These are phyloP conservation scores for Apocrypta bakeri DNA, from an alignment of 1,140 invertebrate genomes.

Conservation along the genomic window DNA sequence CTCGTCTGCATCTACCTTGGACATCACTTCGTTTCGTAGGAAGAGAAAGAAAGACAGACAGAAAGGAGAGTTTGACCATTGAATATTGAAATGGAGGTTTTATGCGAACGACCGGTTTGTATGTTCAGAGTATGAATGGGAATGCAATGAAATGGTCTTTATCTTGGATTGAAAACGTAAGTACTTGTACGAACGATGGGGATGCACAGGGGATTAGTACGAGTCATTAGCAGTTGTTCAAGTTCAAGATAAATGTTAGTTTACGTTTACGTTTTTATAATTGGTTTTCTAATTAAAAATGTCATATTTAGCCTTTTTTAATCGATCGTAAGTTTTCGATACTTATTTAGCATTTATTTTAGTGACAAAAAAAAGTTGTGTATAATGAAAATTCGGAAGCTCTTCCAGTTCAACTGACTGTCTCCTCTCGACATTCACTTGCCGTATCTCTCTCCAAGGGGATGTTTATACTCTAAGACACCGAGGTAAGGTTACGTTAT, in stretches of 20 bases:
- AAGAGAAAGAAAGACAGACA: background rate
- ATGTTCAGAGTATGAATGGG: background rate
- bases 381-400: too few relatives aligned
- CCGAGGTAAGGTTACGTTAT: slow-evolving; percentile 66
- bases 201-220: background rate
- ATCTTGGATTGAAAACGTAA: slow-evolving; percentile 28
- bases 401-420: background rate
- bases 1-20: background rate
- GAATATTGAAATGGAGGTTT: background rate
- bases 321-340: too few relatives aligned
- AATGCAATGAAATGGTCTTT: slow-evolving; percentile 40
- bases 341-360: too few relatives aligned
- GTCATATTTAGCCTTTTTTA: too few relatives aligned
- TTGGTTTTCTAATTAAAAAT: background rate
- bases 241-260: background rate
- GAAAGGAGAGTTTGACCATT: background rate
- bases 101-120: background rate
- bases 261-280: background rate
- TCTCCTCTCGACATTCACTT: background rate
- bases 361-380: too few relatives aligned
- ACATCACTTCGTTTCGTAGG: slow-evolving; percentile 30
- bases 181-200: slow-evolving; percentile 15
- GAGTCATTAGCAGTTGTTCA: slow-evolving; percentile 6
- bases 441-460: background rate
- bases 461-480: slow-evolving; percentile 16